Evolutionary conservation across 2,888 invertebrate species (phyloP).

Genomic region (Galeruca laticollis): DNA sequence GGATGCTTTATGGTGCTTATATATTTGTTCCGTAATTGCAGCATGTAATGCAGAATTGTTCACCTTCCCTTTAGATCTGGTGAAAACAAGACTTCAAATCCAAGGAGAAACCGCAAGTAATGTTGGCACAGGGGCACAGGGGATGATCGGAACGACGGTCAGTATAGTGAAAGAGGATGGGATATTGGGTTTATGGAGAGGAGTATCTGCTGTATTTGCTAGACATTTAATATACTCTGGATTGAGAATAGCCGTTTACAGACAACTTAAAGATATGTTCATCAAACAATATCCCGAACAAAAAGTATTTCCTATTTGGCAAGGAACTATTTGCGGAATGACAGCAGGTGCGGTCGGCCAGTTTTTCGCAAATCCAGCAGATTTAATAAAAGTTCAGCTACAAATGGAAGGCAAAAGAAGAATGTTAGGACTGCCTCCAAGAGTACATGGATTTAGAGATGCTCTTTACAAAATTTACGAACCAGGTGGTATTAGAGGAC

Average conservation of each 20-base stretch:
- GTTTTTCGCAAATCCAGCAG: conserved; percentile 89
- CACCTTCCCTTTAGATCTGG: conserved; percentile 93
- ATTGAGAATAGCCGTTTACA: conserved; percentile 87
- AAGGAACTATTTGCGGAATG: conserved; percentile 77
- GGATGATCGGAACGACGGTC: conserved; percentile 84
- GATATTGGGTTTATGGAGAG: conserved; percentile 84
- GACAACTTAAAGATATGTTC: conserved; percentile 79
- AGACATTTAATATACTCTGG: conserved; percentile 89
- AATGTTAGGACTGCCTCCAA: conserved; percentile 83
- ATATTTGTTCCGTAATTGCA: conserved; percentile 76
- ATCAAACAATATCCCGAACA: conserved; percentile 74
- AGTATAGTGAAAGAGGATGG: conserved; percentile 91
- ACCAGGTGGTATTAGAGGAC: conserved; percentile 82
- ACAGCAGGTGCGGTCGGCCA: conserved; percentile 89
- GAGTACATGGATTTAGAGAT: conserved; percentile 81
- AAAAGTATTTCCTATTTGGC: conserved; percentile 76
- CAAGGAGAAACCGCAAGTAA: conserved; percentile 81
- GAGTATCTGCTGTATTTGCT: conserved; percentile 88
- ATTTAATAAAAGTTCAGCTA: conserved; percentile 93
- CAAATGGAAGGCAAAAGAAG: conserved; percentile 91
- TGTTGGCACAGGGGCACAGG: conserved; percentile 72
- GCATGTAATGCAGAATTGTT: conserved; percentile 83
- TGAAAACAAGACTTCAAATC: conserved; percentile 96
- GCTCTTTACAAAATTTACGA: conserved; percentile 80
- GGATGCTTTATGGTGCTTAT: conserved; percentile 67